A percentile compares a stretch with the other conserved stretches of the same genome.
These are phyloP conservation scores for Pituophis catenifer DNA, from an alignment of 2,113 vertebrate species.

Conservation along the genomic window DNA sequence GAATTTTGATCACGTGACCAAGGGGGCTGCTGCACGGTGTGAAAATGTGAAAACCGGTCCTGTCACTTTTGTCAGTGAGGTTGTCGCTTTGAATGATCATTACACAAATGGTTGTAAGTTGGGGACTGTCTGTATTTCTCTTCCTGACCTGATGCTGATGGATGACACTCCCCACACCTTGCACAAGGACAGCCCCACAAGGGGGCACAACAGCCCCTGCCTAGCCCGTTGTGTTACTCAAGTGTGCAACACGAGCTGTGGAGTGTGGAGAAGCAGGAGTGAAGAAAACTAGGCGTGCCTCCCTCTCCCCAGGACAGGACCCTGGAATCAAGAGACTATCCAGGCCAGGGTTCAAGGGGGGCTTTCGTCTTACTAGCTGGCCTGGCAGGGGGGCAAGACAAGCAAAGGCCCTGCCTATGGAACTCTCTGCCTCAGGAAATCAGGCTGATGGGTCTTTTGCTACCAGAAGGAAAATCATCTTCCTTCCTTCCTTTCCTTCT, in stretches of 20 bases:
- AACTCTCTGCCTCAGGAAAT: not conserved
- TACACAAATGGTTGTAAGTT: not conserved
- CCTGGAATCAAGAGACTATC: rapidly evolving
- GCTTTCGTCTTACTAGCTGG: not conserved
- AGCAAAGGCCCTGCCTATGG: not conserved
- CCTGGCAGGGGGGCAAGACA: not conserved
- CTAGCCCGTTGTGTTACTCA: not conserved
- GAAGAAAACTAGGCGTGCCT: not conserved
- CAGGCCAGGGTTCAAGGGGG: not conserved
- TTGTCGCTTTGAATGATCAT: not conserved
- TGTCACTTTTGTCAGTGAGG: no score
- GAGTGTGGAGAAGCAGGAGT: not conserved
- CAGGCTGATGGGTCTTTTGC: not conserved
- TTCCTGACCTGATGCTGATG: not conserved
- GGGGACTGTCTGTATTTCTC: not conserved
- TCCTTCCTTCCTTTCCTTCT: no score
- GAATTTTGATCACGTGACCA: no score
- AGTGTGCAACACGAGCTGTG: not conserved
- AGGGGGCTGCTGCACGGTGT: no score
- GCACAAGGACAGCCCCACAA: not conserved
- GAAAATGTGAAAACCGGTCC: not conserved
- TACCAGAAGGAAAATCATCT: not conserved
- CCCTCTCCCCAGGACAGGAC: not conserved
- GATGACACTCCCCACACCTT: not conserved
- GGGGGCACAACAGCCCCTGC: not conserved